A percentile compares a stretch with the other conserved stretches of the same genome.
phyloP scores from a whole-genome alignment of 1,140 invertebrate species.

The Solenopsis fugax region DNA sequence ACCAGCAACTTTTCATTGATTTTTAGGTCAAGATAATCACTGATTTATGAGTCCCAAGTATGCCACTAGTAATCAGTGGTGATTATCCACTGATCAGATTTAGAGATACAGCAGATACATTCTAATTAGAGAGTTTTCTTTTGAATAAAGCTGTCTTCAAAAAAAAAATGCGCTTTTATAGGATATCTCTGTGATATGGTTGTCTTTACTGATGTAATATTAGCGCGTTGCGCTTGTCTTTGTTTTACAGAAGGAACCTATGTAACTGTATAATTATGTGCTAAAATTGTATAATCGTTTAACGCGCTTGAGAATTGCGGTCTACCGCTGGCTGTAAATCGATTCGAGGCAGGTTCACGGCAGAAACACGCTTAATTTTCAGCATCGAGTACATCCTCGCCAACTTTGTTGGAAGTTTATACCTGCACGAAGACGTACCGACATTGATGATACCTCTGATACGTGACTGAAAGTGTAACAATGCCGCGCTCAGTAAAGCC shows the following conservation, averaged over 20 bases:
- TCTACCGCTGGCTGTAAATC: slow-evolving; percentile 16
- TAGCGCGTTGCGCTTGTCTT: background rate
- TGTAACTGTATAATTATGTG: background rate
- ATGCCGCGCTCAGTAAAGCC: slow-evolving; percentile 7
- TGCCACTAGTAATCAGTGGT: too few relatives aligned
- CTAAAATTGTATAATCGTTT: slow-evolving; percentile 6
- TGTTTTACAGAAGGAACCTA: background rate
- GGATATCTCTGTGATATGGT: background rate
- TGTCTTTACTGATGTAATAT: background rate
- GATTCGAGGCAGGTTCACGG: background rate
- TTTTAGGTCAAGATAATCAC: too few relatives aligned
- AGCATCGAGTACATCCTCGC: background rate
- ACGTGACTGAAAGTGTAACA: slow-evolving; percentile 49
- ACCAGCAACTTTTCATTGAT: too few relatives aligned
- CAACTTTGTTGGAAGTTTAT: slow-evolving; percentile 27
- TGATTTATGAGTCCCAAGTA: too few relatives aligned
- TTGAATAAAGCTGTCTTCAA: background rate
- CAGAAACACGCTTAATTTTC: slow-evolving; percentile 39
- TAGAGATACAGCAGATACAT: too few relatives aligned
- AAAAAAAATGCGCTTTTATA: background rate
- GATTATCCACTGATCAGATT: too few relatives aligned
- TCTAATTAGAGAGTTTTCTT: slow-evolving; percentile 16
- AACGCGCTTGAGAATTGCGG: slow-evolving; percentile 21
- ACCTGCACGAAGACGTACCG: slow-evolving; percentile 16
- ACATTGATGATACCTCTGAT: slow-evolving; percentile 42